Base-by-base conservation (phyloP, 1,140 invertebrate genomes). In the Dufourea novaeangliae region DNA sequence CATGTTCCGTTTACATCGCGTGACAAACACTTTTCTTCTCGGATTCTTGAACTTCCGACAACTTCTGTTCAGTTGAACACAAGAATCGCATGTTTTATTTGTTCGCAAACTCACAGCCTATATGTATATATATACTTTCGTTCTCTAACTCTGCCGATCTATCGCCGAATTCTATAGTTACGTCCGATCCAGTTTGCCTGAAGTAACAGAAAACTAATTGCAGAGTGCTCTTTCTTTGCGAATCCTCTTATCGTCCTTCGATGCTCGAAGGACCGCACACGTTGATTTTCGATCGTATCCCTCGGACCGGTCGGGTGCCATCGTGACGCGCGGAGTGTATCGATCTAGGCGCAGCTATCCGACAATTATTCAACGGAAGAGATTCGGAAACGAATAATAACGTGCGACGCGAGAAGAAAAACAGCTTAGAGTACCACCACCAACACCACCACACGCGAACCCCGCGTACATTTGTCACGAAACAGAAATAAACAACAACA, bases 381-480 rank as follows among this genome's bases (percentile, higher is more conserved):
- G 34, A 8, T 37, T 37, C 34, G 34, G 8, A 37, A 8, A 37
- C 34, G 34, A 37, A 37, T 8, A 37, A 5, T 3, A 8, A 37
- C 8, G 3, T 5, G 8, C 8, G 20, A 46, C 4, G 1, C 4
- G n/a, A n/a, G 37, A 57, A 57, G 25, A 54, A 25, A 27, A 20
- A 69, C 66, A 41, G 52, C 50, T 50, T 75, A 69, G 71, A 77
- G 37, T 11, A 82, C 82, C 41, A 78, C 68, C 68, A 83, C 56
- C 54, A 67, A 54, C 76, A 79, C 46, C 52, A 67, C 20, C 62
- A 77, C 77, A 54, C 84, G 79, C 61, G 74, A 78, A 78, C 66
- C 14, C 73, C 63, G 25, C 41, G 27, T 46, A 78, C 76, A 59
- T 46, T 71, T 29, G 22, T 73, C 69, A 37, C 44, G n/a, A n/a